These are phyloP conservation scores for Meganola albula DNA, from an alignment of 2,888 invertebrate species.

Conservation along the genomic window DNA sequence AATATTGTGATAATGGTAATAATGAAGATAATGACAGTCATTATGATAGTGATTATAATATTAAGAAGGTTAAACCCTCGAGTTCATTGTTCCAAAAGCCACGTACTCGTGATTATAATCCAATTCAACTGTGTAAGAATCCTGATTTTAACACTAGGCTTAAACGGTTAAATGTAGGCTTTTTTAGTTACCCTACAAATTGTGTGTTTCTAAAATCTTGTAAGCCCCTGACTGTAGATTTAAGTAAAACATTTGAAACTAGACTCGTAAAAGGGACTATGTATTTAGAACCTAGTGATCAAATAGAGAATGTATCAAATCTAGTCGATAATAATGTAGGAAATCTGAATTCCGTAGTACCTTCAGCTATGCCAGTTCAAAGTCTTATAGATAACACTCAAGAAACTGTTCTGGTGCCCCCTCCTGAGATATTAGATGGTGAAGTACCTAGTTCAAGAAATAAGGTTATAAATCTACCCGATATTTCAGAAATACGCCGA, in stretches of 20 bases:
- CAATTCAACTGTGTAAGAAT: conserved; percentile 61
- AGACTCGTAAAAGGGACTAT: conserved; percentile 50
- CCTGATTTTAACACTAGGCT: conserved; percentile 66
- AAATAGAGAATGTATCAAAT: conserved; percentile 8
- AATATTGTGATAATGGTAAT: neutral
- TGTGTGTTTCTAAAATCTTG: conserved; percentile 46
- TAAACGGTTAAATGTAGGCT: conserved; percentile 52
- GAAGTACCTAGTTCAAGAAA: conserved; percentile 43
- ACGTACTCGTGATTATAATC: conserved; percentile 47
- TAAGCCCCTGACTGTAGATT: conserved; percentile 58
- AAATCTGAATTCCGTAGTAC: conserved; percentile 30
- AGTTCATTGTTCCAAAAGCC: conserved; percentile 58
- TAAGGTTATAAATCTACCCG: conserved; percentile 49
- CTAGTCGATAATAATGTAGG: conserved; percentile 13
- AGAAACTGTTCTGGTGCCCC: no score
- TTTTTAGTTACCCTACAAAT: conserved; percentile 50
- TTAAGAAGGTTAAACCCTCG: conserved; percentile 37
- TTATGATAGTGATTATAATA: conserved; percentile 18
- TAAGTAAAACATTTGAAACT: conserved; percentile 56
- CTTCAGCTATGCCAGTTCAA: conserved; percentile 44
- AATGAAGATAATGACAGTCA: conserved; percentile 7
- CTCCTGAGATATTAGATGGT: no score
- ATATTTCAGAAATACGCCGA: conserved; percentile 48
- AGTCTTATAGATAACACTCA: conserved; percentile 40
- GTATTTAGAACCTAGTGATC: conserved; percentile 33